A percentile compares a stretch with the other conserved stretches of the same genome.
These are phyloP conservation scores for Leptopilina drosophilae DNA, from an alignment of 2,888 invertebrate species.

Conservation along the genomic window DNA sequence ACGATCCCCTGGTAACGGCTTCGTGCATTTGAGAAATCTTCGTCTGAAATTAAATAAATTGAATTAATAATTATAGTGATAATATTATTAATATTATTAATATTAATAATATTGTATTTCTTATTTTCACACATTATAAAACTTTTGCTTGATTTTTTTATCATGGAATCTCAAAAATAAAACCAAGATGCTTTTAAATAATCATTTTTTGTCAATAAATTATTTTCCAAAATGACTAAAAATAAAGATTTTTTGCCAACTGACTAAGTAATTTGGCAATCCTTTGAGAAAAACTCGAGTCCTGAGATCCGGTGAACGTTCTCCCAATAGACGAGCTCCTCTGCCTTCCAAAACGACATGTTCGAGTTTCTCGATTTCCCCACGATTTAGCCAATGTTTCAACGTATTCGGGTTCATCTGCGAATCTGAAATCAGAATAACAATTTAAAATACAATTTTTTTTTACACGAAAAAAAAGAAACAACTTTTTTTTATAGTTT, in stretches of 20 bases:
- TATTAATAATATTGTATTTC: no score
- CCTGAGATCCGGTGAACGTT: conserved; percentile 81
- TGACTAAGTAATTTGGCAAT: conserved; percentile 84
- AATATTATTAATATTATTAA: no score
- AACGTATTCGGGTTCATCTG: conserved; percentile 79
- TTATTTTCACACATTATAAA: no score
- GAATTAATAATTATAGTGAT: no score
- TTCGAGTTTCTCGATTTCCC: conserved; percentile 83
- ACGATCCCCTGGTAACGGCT: conserved; percentile 86
- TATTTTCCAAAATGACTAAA: no score
- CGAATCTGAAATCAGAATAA: conserved; percentile 69
- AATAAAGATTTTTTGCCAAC: conserved; percentile 50
- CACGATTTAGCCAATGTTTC: conserved; percentile 80
- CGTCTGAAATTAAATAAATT: conserved; percentile 75
- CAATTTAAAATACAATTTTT: neutral
- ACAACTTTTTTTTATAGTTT: no score
- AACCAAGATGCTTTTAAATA: neutral
- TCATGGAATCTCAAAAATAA: neutral
- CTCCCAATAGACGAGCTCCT: conserved; percentile 82
- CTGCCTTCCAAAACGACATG: conserved; percentile 84
- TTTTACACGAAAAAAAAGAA: neutral
- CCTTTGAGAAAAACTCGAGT: conserved; percentile 83
- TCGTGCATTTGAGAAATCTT: conserved; percentile 88
- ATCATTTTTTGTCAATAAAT: no score
- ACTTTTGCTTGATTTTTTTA: no score